A percentile compares a stretch with the other conserved stretches of the same genome.
phyloP scores from a whole-genome alignment of 1,140 invertebrate species.

The Drosophila mauritiana region DNA sequence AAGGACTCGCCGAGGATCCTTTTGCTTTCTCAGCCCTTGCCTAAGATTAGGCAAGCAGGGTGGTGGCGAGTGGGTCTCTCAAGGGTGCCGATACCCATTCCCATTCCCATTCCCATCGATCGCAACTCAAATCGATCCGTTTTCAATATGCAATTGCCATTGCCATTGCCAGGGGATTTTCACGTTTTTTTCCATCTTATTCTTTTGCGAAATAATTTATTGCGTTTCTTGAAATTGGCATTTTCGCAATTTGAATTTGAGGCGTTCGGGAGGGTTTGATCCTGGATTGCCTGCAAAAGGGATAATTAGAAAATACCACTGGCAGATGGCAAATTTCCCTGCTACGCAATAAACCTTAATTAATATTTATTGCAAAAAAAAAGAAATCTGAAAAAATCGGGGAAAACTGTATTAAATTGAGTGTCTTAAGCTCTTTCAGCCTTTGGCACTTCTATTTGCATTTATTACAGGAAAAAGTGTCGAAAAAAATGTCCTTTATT shows the following conservation, averaged over 20 bases:
- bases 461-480: slow-evolving; percentile 44
- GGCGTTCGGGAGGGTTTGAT: slow-evolving; percentile 68
- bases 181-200: slow-evolving; percentile 44
- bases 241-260: slow-evolving; percentile 72
- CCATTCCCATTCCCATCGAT: slow-evolving; percentile 42
- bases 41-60: slow-evolving; percentile 32
- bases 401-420: slow-evolving; percentile 66
- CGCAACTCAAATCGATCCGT: slow-evolving; percentile 27
- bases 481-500: slow-evolving; percentile 40
- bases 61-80: slow-evolving; percentile 18
- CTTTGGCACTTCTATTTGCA: slow-evolving; percentile 34
- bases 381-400: neutral
- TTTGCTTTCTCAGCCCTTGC: slow-evolving; percentile 42
- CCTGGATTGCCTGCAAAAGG: slow-evolving; percentile 38
- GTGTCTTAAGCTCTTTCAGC: slow-evolving; percentile 75
- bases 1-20: slow-evolving; percentile 45
- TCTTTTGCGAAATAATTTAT: slow-evolving; percentile 75
- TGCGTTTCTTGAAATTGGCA: slow-evolving; percentile 61
- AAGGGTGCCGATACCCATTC: slow-evolving; percentile 51
- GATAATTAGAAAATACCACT: slow-evolving; percentile 30
- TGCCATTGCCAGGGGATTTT: slow-evolving; percentile 52
- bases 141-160: slow-evolving; percentile 64
- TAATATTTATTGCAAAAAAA: slow-evolving; percentile 40
- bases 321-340: slow-evolving; percentile 27
- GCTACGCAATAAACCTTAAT: slow-evolving; percentile 65